Conservation (phyloP, 2,888 invertebrate species). For the Acanthoscelides obtectus region DNA sequence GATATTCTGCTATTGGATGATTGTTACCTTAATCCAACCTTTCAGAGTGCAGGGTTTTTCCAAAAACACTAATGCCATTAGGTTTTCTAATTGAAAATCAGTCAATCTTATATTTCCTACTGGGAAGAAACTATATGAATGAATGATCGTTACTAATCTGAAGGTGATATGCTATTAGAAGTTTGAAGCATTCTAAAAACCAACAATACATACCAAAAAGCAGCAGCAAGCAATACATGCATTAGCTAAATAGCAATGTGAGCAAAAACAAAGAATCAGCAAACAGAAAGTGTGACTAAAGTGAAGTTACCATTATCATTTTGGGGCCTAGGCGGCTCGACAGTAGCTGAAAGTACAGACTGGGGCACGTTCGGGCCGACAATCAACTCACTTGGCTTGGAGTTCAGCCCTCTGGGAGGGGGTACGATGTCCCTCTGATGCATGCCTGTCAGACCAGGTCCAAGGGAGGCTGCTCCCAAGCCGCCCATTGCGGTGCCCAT, state of each 20-base stretch:
- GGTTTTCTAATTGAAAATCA: no score
- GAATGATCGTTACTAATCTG: no score
- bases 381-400: slow-evolving; percentile 63
- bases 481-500: slow-evolving; percentile 43
- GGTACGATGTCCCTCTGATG: slow-evolving; percentile 38
- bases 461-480: slow-evolving; percentile 27
- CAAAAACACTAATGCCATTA: no score
- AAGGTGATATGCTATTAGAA: no score
- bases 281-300: slow-evolving; percentile 18
- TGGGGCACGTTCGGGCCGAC: slow-evolving; percentile 23
- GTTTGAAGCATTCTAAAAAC: no score
- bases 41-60: no score
- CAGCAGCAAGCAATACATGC: not conserved
- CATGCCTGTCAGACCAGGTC: slow-evolving; percentile 47
- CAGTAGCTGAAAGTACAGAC: slow-evolving; percentile 46
- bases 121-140: no score
- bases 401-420: slow-evolving; percentile 31
- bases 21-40: no score
- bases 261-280: slow-evolving; percentile 16
- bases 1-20: no score
- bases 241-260: slow-evolving; percentile 4
- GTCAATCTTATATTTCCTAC: no score
- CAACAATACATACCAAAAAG: slow-evolving; percentile 1
- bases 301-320: slow-evolving; percentile 47
- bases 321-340: slow-evolving; percentile 43